These are phyloP conservation scores for Prunella strophiata DNA, from an alignment of 2,797 vertebrate species.

Conservation along the genomic window DNA sequence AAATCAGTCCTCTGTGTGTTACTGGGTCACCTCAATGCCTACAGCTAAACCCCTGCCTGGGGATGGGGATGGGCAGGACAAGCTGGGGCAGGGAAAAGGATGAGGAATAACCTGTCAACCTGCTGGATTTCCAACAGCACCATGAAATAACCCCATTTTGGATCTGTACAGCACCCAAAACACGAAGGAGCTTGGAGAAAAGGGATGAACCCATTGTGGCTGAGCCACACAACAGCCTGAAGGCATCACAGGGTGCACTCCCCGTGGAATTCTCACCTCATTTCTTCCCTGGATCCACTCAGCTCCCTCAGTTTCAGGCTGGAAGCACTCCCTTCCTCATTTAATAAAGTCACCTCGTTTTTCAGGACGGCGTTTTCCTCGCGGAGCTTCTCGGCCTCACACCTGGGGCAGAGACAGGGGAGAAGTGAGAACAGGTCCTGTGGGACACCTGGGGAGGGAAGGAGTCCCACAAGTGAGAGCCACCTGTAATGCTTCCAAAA, in stretches of 20 bases:
- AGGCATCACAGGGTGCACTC: fast-evolving
- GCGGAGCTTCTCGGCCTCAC: slow-evolving; percentile 83
- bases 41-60: neutral
- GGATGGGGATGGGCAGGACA: neutral
- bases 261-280: slow-evolving; percentile 79
- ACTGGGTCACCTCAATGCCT: neutral
- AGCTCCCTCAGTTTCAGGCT: slow-evolving; percentile 77
- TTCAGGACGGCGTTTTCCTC: slow-evolving; percentile 85
- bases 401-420: slow-evolving; percentile 71
- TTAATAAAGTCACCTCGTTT: slow-evolving; percentile 80
- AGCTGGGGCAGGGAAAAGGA: neutral
- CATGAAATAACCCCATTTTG: fast-evolving
- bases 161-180: no score
- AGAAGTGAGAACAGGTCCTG: neutral
- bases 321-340: slow-evolving; percentile 78
- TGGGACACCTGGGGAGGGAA: fast-evolving
- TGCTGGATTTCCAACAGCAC: neutral
- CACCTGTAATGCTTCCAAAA: neutral
- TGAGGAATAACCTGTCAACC: fast-evolving
- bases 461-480: neutral
- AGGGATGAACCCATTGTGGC: fast-evolving
- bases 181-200: fast-evolving
- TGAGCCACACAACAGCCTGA: neutral
- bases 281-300: slow-evolving; percentile 81
- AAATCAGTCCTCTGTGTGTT: neutral